Evolutionary conservation across 2,888 invertebrate species (phyloP).

Genomic region (Tetragonula carbonaria): DNA sequence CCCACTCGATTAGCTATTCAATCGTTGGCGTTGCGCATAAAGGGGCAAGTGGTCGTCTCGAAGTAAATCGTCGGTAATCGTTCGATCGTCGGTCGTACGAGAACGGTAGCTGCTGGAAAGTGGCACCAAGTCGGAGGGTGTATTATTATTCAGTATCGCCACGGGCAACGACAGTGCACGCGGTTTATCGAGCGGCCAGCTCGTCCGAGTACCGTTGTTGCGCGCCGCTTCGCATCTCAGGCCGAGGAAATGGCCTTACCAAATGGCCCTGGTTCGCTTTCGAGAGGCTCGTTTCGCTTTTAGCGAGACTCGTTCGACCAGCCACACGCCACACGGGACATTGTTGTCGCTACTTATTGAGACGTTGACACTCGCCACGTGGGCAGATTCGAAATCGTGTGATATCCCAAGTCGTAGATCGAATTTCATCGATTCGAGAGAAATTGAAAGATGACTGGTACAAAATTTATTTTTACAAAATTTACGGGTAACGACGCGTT

Average conservation of each 20-base stretch:
- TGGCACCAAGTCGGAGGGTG: constrained; percentile 64
- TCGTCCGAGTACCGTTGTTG: constrained; percentile 61
- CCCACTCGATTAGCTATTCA: constrained; percentile 17
- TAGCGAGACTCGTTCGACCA: constrained; percentile 8
- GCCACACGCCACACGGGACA: not conserved
- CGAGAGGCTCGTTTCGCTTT: constrained; percentile 21
- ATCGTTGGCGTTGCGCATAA: constrained; percentile 8
- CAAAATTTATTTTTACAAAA: too few species aligned
- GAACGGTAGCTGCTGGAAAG: constrained; percentile 72
- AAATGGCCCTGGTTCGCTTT: constrained; percentile 14
- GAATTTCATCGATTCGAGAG: not conserved
- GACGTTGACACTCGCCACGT: constrained; percentile 20
- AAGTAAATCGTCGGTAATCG: constrained; percentile 58
- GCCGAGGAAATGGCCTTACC: not conserved
- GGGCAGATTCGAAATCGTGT: constrained; percentile 29
- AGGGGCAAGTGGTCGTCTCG: constrained; percentile 14
- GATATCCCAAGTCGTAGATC: not conserved
- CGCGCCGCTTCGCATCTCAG: constrained; percentile 23
- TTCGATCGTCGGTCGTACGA: constrained; percentile 51
- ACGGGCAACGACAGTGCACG: constrained; percentile 73
- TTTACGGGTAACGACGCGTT: not conserved
- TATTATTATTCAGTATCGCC: constrained; percentile 78
- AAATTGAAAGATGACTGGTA: not conserved
- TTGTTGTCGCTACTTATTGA: constrained; percentile 38
- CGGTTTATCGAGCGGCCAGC: constrained; percentile 74